Base-by-base conservation (phyloP, 2,888 invertebrate genomes). In the Byasa hedistus region DNA sequence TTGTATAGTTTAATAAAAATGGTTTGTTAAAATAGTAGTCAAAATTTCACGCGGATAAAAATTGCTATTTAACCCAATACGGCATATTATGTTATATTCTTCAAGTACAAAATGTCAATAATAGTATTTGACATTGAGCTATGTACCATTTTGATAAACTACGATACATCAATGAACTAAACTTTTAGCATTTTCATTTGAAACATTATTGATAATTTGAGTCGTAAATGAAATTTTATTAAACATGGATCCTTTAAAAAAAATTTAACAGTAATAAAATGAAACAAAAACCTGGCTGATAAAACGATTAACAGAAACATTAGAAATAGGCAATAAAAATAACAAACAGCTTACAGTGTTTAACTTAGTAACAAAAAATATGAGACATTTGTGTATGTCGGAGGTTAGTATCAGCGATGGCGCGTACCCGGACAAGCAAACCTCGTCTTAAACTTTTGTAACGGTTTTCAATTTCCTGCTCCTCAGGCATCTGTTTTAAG, bases 401-500 rank as follows among this genome's bases (percentile, higher is more conserved):
- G 57, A 63, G 62, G 48, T 64, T 62, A 68, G 69, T 68, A 65
- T 62, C 64, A 65, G 69, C 65, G 67, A 60, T 36, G 69, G 68
- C 68, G 65, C 62, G 57, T 68, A 64, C 61, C 66, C 68, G 66
- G 69, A 64, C 61, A 66, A 70, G 65, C 61, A 59, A n/a, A 69
- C 54, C 69, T 64, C 66, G 63, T 69, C 72, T 87, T 90, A 91
- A 67, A 91, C 91, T 77, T 91, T 91, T 67, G 90, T 86, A 69
- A 91, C 79, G 60, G 82, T 81, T 75, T 91, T 91, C 83, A 88
- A 69, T 76, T 81, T 83, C 73, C 84, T 80, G 82, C 88, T 89
- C 68, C 86, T 83, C 68, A 89, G 78, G 74, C 88, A 89, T 71
- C 91, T 91, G 81, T 10, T 74, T 76, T 71, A 8, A 61, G 62